These are phyloP conservation scores for Rhabditoides inermis DNA, from an alignment of 2,888 invertebrate genomes.

Conservation along the genomic window DNA sequence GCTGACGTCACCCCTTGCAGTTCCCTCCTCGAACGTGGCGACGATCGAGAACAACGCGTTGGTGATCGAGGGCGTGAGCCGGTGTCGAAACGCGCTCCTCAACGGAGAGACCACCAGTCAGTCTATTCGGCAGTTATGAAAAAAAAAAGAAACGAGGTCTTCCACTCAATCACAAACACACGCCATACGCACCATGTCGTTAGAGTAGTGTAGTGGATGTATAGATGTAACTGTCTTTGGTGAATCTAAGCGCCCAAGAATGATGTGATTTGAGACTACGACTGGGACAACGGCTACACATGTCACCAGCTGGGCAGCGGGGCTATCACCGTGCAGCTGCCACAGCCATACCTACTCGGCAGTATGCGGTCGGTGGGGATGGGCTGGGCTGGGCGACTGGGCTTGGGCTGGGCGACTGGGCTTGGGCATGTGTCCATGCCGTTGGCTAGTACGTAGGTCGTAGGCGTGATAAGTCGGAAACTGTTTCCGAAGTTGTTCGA, in stretches of 20 bases:
- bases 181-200: too few species aligned
- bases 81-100: conserved; percentile 82
- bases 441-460: too few species aligned
- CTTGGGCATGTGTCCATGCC: too few species aligned
- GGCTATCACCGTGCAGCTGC: conserved; percentile 84
- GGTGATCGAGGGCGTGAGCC: conserved; percentile 88
- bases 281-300: conserved; percentile 44
- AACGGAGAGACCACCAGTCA: conserved; percentile 72
- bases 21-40: conserved; percentile 82
- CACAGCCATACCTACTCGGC: conserved; percentile 84
- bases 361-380: conserved; percentile 72
- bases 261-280: conserved; percentile 12
- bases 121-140: background rate
- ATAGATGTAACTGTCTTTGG: too few species aligned
- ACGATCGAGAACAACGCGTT: conserved; percentile 79
- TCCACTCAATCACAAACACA: too few species aligned
- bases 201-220: too few species aligned
- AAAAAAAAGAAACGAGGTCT: background rate
- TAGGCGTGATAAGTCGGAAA: too few species aligned
- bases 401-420: too few species aligned
- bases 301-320: conserved; percentile 67
- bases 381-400: too few species aligned
- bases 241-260: background rate
- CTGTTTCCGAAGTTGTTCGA: too few species aligned
- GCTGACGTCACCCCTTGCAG: too few species aligned